These are phyloP conservation scores for Melanophora roralis DNA, from an alignment of 2,888 invertebrate species.

Conservation along the genomic window DNA sequence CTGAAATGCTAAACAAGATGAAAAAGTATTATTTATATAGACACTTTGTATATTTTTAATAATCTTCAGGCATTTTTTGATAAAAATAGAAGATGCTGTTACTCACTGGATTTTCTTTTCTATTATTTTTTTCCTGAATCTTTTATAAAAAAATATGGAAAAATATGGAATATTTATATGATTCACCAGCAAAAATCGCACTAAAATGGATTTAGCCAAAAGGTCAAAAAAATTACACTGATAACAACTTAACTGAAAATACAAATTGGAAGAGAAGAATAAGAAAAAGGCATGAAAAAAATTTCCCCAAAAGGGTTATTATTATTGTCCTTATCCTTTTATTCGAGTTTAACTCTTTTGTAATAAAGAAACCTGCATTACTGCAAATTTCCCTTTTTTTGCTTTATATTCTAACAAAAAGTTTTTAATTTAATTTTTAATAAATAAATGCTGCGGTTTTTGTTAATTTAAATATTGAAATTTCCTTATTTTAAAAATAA, in stretches of 20 bases:
- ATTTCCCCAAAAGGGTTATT: background rate
- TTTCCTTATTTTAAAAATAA: too few relatives aligned
- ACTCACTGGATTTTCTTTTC: background rate
- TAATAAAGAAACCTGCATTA: too few relatives aligned
- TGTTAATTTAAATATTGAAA: too few relatives aligned
- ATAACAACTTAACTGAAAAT: background rate
- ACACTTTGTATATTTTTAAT: slow-evolving; percentile 8
- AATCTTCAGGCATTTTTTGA: slow-evolving; percentile 8
- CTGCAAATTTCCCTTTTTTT: too few relatives aligned
- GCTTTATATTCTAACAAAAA: too few relatives aligned
- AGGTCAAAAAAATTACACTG: slow-evolving; percentile 19
- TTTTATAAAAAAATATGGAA: background rate
- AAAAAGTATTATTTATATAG: background rate
- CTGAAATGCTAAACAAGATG: background rate
- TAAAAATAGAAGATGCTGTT: background rate
- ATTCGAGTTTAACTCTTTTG: too few relatives aligned
- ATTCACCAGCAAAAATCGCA: background rate
- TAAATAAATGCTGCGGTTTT: too few relatives aligned
- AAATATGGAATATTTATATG: background rate
- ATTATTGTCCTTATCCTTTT: too few relatives aligned
- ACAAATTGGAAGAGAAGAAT: background rate
- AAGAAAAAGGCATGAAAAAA: background rate
- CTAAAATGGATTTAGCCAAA: slow-evolving; percentile 15
- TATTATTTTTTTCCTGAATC: background rate
- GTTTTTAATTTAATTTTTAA: too few relatives aligned